Base-by-base conservation (phyloP, 2,888 invertebrate genomes). In the Phlogophora meticulosa region DNA sequence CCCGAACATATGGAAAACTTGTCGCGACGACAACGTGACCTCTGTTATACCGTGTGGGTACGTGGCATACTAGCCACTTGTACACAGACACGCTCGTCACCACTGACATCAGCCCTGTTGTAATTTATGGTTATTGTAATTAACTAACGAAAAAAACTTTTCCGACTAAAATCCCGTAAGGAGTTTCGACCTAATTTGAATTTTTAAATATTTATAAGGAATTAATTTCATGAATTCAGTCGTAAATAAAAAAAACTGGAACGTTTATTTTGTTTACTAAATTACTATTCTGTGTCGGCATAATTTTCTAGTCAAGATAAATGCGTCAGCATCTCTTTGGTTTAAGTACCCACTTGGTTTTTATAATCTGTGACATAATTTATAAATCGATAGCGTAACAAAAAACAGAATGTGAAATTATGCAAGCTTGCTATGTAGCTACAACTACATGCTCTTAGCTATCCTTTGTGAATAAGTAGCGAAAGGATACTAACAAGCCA, bases 1-100 rank as follows among this genome's bases (percentile, higher is more conserved):
- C 80, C 72, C 66, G 82, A 77, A 85, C 92, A 92, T 90, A 90
- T 91, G 90, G 91, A 88, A 86, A 88, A 90, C 85, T 87, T 86
- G 88, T 86, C 87, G 79, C 78, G 73, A 65, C 77, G 61, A 76
- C 79, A 64, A 73, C 80, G 74, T 83, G 85, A 83, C 86, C 84
- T 85, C 75, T 80, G 78, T 77, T 73, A 78, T n/a, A n/a, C 34
- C 17, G 24, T 42, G 38, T 48, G 24, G 38, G 38, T 36, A 77
- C 76, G 71, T 78, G 24, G 13, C 48, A 15, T 22, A 20, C 49
- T 38, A 17, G 34, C 28, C 52, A 62, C 62, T 69, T 55, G 55
- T n/a, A 13, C 52, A 36, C 40, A 62, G 68, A 60, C 72, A 55
- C 66, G 53, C 60, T 56, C 43, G 75, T 77, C 71, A 76, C 49